phyloP scores from a whole-genome alignment of 2,888 invertebrate species.

The Mythimna albipuncta region DNA sequence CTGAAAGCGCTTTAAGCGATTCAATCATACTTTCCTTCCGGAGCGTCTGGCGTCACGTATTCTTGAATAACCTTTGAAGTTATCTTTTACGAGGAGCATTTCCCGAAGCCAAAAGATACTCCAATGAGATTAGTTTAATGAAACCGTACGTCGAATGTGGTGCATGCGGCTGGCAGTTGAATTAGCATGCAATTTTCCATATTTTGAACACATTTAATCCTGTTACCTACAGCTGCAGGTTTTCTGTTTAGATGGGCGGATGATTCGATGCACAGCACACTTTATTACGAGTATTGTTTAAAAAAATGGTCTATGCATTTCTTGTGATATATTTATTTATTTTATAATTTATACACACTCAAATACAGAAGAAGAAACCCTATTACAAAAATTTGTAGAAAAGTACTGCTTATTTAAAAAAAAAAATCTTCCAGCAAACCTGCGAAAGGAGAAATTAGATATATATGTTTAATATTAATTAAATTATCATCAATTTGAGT shows the following conservation, averaged over 20 bases:
- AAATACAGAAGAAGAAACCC: too few species aligned
- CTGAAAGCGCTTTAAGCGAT: conserved; percentile 56
- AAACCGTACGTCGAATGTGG: conserved; percentile 71
- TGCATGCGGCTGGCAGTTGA: conserved; percentile 76
- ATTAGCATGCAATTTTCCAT: conserved; percentile 86
- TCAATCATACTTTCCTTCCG: conserved; percentile 62
- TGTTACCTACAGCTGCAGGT: conserved; percentile 55
- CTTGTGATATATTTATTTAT: neutral
- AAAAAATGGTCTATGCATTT: neutral
- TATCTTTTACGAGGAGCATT: conserved; percentile 59
- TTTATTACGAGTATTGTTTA: neutral
- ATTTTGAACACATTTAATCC: conserved; percentile 78
- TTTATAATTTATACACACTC: too few species aligned
- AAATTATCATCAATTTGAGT: neutral
- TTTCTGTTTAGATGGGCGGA: conserved; percentile 38
- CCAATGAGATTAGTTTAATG: conserved; percentile 78
- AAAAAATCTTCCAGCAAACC: too few species aligned
- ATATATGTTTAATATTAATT: neutral
- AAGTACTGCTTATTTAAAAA: too few species aligned
- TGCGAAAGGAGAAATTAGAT: too few species aligned
- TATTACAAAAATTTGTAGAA: too few species aligned
- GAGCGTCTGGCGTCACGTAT: conserved; percentile 51
- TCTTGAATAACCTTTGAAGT: conserved; percentile 54
- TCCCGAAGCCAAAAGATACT: conserved; percentile 72
- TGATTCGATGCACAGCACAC: conserved; percentile 14